A percentile compares a stretch with the other conserved stretches of the same genome.
Conservation (phyloP, 2,888 invertebrate species). For the Rotaria socialis region DNA sequence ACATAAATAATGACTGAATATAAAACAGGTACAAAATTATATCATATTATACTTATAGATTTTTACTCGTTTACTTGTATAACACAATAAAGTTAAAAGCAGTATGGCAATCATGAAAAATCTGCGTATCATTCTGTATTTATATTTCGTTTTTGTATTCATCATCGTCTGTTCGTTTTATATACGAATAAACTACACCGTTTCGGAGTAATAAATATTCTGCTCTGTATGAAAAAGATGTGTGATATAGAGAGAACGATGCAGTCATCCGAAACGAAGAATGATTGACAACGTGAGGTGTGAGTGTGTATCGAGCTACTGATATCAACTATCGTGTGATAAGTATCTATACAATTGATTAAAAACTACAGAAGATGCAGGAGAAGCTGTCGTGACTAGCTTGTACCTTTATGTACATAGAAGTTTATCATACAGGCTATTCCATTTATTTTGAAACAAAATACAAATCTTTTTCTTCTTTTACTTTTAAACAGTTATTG, state of each 20-base stretch:
- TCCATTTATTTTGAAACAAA: too few species aligned
- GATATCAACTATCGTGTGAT: too few species aligned
- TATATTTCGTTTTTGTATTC: neutral
- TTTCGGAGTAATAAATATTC: neutral
- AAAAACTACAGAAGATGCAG: too few species aligned
- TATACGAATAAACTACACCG: neutral
- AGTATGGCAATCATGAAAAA: neutral
- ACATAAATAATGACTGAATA: neutral
- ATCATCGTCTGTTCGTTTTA: neutral
- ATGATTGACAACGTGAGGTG: too few species aligned
- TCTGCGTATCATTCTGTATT: neutral
- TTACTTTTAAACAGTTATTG: too few species aligned
- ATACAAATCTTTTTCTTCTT: too few species aligned
- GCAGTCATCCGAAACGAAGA: neutral
- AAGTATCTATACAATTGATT: too few species aligned
- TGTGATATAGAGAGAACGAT: neutral
- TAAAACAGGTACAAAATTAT: neutral
- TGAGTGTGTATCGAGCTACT: too few species aligned
- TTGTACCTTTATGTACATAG: too few species aligned
- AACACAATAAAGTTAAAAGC: neutral
- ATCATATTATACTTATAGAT: neutral
- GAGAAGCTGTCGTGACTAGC: too few species aligned
- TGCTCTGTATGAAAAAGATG: too few species aligned
- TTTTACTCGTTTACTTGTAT: neutral
- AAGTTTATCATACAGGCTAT: too few species aligned